These are phyloP conservation scores for Nothobranchius kuhntae DNA, from an alignment of 2,113 vertebrate species.

Conservation along the genomic window DNA sequence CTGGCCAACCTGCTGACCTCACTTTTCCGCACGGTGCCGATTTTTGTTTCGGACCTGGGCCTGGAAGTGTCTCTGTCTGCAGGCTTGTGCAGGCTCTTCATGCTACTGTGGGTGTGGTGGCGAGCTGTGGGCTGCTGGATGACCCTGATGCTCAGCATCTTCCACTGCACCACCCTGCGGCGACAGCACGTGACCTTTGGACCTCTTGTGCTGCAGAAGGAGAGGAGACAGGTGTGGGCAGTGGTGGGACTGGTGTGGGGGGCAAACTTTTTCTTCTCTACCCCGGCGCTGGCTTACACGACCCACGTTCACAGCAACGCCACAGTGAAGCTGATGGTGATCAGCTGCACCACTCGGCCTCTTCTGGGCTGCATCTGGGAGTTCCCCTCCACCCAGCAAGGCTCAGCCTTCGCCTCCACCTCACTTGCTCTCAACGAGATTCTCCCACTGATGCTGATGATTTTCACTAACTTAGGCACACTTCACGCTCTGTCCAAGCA, in stretches of 20 bases:
- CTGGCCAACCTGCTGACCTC: constrained; percentile 82
- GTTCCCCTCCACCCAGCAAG: constrained; percentile 72
- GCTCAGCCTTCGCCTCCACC: constrained; percentile 71
- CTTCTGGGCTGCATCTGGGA: constrained; percentile 82
- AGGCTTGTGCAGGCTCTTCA: constrained; percentile 79
- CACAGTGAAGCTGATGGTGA: constrained; percentile 81
- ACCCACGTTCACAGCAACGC: constrained; percentile 69
- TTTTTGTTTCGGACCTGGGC: constrained; percentile 81
- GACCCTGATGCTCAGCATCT: constrained; percentile 79
- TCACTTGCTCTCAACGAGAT: constrained; percentile 80
- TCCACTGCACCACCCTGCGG: constrained; percentile 78
- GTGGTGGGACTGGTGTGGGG: constrained; percentile 74
- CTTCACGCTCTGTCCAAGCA: constrained; percentile 77
- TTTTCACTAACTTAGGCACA: constrained; percentile 74
- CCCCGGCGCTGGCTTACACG: constrained; percentile 74
- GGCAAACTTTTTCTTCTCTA: constrained; percentile 73
- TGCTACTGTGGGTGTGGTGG: constrained; percentile 85
- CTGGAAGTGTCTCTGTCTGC: constrained; percentile 71
- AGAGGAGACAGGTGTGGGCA: constrained; percentile 65
- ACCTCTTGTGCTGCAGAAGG: constrained; percentile 57
- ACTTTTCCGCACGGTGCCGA: constrained; percentile 80
- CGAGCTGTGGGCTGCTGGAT: constrained; percentile 80
- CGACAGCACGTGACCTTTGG: constrained; percentile 63
- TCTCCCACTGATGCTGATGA: constrained; percentile 77
- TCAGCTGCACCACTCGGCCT: constrained; percentile 81